A percentile compares a stretch with the other conserved stretches of the same genome.
Conservation (phyloP, 2,888 invertebrate species). For the Hartigia nigra region DNA sequence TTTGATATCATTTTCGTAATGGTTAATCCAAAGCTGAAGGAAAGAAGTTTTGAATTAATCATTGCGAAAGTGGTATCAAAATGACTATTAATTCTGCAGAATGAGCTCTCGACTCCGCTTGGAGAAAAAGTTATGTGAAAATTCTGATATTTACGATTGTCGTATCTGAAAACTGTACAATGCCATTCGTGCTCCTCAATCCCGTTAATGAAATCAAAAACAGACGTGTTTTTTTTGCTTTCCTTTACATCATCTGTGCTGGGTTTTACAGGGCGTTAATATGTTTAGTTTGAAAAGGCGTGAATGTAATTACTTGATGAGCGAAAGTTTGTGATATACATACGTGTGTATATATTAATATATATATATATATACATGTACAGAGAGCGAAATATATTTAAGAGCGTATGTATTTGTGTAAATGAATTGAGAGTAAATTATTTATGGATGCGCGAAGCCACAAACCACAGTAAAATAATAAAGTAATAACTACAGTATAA, state of each 20-base stretch:
- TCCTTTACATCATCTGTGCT: background rate
- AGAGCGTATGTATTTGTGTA: conserved; percentile 53
- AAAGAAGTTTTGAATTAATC: background rate
- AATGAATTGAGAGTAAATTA: conserved; percentile 42
- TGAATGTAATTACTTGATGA: conserved; percentile 20
- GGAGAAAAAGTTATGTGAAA: background rate
- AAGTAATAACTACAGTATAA: conserved; percentile 26
- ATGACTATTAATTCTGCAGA: background rate
- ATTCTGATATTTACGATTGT: background rate
- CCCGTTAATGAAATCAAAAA: background rate
- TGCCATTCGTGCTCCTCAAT: background rate
- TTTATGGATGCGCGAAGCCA: conserved; percentile 46
- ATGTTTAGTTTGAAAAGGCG: background rate
- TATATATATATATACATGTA: conserved; percentile 45
- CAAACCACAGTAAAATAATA: conserved; percentile 22
- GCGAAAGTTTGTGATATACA: conserved; percentile 49
- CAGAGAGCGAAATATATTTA: conserved; percentile 58
- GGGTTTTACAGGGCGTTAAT: background rate
- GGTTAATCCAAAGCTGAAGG: background rate
- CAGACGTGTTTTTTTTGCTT: background rate
- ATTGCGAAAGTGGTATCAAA: background rate
- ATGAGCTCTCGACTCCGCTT: background rate
- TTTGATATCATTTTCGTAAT: background rate
- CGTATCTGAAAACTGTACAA: background rate
- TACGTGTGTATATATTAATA: conserved; percentile 29